Conservation (phyloP, 2,888 invertebrate species). For the Xestobium rufovillosum region DNA sequence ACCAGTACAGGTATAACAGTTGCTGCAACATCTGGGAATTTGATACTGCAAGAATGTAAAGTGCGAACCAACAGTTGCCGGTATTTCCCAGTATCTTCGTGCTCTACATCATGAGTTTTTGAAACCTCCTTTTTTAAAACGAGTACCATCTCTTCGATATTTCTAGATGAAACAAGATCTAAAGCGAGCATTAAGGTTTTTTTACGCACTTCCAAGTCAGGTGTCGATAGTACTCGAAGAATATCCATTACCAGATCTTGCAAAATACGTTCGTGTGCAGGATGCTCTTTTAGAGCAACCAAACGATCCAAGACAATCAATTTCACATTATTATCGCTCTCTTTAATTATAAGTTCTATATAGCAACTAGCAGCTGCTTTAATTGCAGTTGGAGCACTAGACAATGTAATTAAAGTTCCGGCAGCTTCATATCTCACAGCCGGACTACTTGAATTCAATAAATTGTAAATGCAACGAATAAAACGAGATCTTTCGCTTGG, state of each 20-base stretch:
- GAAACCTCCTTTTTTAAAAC: slow-evolving; percentile 89
- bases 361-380: slow-evolving; percentile 86
- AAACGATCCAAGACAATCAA: slow-evolving; percentile 93
- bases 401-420: slow-evolving; percentile 93
- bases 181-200: slow-evolving; percentile 54
- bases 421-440: slow-evolving; percentile 99
- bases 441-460: slow-evolving; percentile 89
- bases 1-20: slow-evolving; percentile 90
- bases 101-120: slow-evolving; percentile 78
- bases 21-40: slow-evolving; percentile 92
- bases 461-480: slow-evolving; percentile 96
- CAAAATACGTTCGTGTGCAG: slow-evolving; percentile 77
- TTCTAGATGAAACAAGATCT: slow-evolving; percentile 84
- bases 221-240: slow-evolving; percentile 81
- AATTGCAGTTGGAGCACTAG: slow-evolving; percentile 95
- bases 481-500: slow-evolving; percentile 93
- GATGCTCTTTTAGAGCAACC: slow-evolving; percentile 76
- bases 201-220: slow-evolving; percentile 70
- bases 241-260: slow-evolving; percentile 96
- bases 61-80: slow-evolving; percentile 92
- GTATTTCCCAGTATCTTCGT: slow-evolving; percentile 92
- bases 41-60: slow-evolving; percentile 86
- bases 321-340: slow-evolving; percentile 99
- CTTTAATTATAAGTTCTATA: slow-evolving; percentile 98
- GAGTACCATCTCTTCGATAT: slow-evolving; percentile 91